Percentiles rank a stretch among this genome's conserved stretches.
These are phyloP conservation scores for Myanophis thanlyinensis DNA, from an alignment of 2,113 vertebrate species.

Conservation along the genomic window DNA sequence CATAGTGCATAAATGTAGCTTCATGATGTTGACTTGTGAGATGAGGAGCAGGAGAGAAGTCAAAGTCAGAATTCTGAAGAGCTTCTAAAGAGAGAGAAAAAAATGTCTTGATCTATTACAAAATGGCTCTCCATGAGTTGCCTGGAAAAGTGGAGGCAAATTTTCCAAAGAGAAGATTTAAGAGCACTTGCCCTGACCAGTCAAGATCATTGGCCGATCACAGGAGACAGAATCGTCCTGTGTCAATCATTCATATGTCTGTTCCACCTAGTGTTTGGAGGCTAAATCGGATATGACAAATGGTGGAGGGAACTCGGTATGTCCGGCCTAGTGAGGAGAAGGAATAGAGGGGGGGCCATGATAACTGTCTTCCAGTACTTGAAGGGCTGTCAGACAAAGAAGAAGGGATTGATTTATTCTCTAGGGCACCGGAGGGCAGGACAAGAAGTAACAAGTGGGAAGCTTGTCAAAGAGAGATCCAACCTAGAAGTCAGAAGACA, in stretches of 20 bases:
- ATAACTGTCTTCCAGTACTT: too few relatives aligned
- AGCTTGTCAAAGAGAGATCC: too few relatives aligned
- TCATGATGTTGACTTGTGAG: background rate
- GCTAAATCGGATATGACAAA: too few relatives aligned
- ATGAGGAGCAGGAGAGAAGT: background rate
- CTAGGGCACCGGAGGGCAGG: too few relatives aligned
- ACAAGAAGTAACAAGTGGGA: too few relatives aligned
- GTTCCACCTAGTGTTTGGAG: too few relatives aligned
- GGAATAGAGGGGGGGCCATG: too few relatives aligned
- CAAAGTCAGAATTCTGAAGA: background rate
- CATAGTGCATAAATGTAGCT: background rate
- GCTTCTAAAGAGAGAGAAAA: background rate
- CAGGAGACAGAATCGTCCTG: background rate
- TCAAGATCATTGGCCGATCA: background rate
- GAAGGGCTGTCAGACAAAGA: too few relatives aligned
- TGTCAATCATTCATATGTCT: rapidly evolving
- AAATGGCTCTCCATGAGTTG: background rate
- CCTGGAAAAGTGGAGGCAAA: background rate
- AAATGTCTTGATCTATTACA: rapidly evolving
- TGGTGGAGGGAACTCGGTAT: too few relatives aligned
- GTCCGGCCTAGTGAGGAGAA: too few relatives aligned
- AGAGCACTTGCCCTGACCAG: background rate
- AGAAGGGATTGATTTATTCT: too few relatives aligned
- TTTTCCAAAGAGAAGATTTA: background rate
- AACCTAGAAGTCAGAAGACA: too few relatives aligned